Conservation (phyloP, 2,113 vertebrate species). For the Centropus bengalensis region DNA sequence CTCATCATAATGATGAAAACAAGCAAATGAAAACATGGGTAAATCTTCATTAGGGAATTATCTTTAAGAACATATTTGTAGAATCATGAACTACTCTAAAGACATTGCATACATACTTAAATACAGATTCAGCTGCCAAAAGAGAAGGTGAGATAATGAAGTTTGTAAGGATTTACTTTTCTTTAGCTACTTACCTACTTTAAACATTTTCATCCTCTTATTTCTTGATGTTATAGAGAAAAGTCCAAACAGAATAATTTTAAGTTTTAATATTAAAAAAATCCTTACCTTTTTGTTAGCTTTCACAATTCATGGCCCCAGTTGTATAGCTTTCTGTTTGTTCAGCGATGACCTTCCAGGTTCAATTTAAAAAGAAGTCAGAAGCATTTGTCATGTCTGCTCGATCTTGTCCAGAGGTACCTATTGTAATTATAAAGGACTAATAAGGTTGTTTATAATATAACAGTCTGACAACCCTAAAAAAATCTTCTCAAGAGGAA, state of each 20-base stretch:
- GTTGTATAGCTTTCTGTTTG: slow-evolving; percentile 67
- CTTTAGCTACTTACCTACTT: neutral
- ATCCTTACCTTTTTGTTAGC: slow-evolving; percentile 72
- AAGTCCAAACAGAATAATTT: neutral
- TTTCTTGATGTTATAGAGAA: neutral
- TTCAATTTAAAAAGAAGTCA: slow-evolving; percentile 79
- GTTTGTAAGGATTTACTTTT: neutral
- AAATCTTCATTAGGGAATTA: neutral
- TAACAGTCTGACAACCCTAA: slow-evolving; percentile 67
- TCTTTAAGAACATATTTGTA: neutral
- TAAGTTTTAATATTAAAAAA: slow-evolving; percentile 34
- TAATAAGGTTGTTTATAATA: slow-evolving; percentile 72
- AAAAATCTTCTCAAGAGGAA: slow-evolving; percentile 30
- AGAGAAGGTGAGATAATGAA: neutral
- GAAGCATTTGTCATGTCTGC: slow-evolving; percentile 81
- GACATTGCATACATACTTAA: neutral
- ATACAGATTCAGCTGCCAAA: neutral
- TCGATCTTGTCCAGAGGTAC: slow-evolving; percentile 73
- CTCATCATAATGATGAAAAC: neutral
- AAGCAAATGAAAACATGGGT: neutral
- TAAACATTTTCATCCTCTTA: neutral
- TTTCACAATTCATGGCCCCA: slow-evolving; percentile 78
- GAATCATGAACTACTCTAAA: neutral
- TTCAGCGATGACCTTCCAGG: slow-evolving; percentile 77
- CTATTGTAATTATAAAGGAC: slow-evolving; percentile 69